Evolutionary conservation across 2,888 invertebrate genomes (phyloP).

Genomic region (Periphyllus acericola): DNA sequence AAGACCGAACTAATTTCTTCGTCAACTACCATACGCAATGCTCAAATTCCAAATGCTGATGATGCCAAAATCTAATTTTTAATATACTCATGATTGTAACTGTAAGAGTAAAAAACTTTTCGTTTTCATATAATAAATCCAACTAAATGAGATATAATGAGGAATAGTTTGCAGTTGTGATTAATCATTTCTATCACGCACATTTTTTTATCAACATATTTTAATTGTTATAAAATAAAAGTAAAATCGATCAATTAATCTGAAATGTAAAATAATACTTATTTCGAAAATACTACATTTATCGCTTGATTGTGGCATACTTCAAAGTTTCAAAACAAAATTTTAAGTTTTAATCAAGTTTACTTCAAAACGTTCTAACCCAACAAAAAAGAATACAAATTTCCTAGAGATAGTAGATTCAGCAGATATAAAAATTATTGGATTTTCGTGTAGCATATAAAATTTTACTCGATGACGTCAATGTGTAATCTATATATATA

Average conservation of each 20-base stretch:
- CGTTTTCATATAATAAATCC: neutral
- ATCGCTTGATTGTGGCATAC: neutral
- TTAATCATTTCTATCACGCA: neutral
- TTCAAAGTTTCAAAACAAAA: neutral
- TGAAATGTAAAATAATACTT: neutral
- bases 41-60: neutral
- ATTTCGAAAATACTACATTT: neutral
- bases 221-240: neutral
- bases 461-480: neutral
- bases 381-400: neutral
- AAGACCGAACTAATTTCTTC: neutral
- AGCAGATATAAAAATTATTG: neutral
- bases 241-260: neutral
- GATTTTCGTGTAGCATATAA: neutral
- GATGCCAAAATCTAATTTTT: constrained; percentile 34
- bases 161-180: neutral
- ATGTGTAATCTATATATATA: neutral
- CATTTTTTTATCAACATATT: neutral
- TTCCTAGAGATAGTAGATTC: too few species aligned
- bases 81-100: neutral
- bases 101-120: neutral
- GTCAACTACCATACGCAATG: neutral
- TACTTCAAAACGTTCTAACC: neutral
- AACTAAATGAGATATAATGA: neutral
- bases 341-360: neutral